Base-by-base conservation (phyloP, 2,888 invertebrate species). In the Sipunculus nudus region DNA sequence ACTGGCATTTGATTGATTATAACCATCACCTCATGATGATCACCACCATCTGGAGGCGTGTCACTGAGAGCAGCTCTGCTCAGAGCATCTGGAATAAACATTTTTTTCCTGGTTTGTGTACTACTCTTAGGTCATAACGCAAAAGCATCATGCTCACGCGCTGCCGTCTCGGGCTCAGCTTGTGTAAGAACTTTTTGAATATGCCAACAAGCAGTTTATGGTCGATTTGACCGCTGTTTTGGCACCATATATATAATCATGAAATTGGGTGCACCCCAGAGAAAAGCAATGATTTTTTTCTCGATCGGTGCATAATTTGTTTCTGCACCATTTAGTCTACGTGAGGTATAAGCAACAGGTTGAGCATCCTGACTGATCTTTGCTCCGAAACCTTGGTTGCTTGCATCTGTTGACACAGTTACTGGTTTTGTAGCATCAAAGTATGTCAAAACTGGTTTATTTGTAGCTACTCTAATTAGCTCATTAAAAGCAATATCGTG, bases 221-320 rank as follows among this genome's bases (percentile, higher is more conserved):
- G 28, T 47, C 47, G 19, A 28, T 47, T 19, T 13, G 10, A 47
- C 28, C 8, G 10, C 28, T 19, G 28, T 28, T 26, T 47, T 47
- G 10, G 21, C 26, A 19, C 47, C 47, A 26, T 47, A 47, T 25
- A 19, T 26, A 26, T 47, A 47, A 13, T 47, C 47, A 47, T 47
- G 47, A 10, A 10, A 43, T 21, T n/a, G n/a, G n/a, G n/a, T n/a
- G n/a, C n/a, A n/a, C n/a, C n/a, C n/a, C n/a, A n/a, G n/a, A n/a
- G n/a, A n/a, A n/a, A n/a, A n/a, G n/a, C n/a, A n/a, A n/a, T n/a
- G n/a, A n/a, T n/a, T n/a, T n/a, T n/a, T n/a, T n/a, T n/a, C n/a
- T n/a, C n/a, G n/a, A n/a, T n/a, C n/a, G n/a, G n/a, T n/a, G n/a
- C n/a, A n/a, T n/a, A n/a, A n/a, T n/a, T n/a, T n/a, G n/a, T n/a